Evolutionary conservation across 2,797 vertebrate genomes (phyloP).

Genomic region (Borostomias antarcticus): DNA sequence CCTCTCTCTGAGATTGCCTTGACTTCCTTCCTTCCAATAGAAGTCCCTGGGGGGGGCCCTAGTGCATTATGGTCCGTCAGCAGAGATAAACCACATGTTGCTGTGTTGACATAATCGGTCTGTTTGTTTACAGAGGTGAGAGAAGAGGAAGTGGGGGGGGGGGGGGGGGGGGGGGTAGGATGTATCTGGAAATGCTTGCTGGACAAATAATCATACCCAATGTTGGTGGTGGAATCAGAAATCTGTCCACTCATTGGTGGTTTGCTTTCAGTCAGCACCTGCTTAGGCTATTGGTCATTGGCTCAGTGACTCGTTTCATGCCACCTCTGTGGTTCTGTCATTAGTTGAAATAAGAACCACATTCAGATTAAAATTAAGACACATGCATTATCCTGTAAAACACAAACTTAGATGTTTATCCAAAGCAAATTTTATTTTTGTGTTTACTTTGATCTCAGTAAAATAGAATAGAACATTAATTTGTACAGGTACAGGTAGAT

Average conservation of each 20-base stretch:
- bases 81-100: slow-evolving; percentile 64
- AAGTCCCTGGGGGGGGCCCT: slow-evolving; percentile 43
- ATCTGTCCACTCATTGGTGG: slow-evolving; percentile 31
- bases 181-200: slow-evolving; percentile 31
- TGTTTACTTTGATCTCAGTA: too few relatives aligned
- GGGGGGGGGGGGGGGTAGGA: slow-evolving; percentile 21
- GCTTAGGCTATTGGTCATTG: slow-evolving; percentile 45
- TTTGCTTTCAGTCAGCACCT: slow-evolving; percentile 59
- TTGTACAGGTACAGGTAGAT: too few relatives aligned
- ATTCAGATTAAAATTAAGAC: background rate
- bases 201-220: slow-evolving; percentile 38
- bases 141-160: slow-evolving; percentile 11
- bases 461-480: too few relatives aligned
- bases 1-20: slow-evolving; percentile 28
- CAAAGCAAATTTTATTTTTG: too few relatives aligned
- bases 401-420: background rate
- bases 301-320: background rate
- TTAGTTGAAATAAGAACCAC: background rate
- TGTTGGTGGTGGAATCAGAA: slow-evolving; percentile 52
- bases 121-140: slow-evolving; percentile 54
- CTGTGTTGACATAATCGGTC: slow-evolving; percentile 57
- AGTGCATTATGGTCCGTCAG: slow-evolving; percentile 55
- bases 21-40: slow-evolving; percentile 48
- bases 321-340: background rate
- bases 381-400: background rate